A percentile compares a stretch with the other conserved stretches of the same genome.
Evolutionary conservation across 2,797 vertebrate genomes (phyloP).

Genomic region (Rhabdomys pumilio): DNA sequence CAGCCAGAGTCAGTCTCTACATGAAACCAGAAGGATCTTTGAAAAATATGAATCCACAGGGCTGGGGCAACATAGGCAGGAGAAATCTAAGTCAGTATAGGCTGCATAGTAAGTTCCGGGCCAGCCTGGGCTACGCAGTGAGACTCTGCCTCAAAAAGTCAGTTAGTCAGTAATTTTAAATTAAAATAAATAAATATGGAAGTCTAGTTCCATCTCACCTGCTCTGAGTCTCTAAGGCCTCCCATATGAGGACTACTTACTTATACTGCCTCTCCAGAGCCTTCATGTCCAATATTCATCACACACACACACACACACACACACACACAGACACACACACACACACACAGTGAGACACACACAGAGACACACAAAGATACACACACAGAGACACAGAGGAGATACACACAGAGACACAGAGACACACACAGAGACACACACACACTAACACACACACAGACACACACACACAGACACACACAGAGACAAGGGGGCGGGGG

Average conservation of each 20-base stretch:
- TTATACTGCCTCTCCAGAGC: not conserved
- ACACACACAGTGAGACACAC: no score
- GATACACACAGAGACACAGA: no score
- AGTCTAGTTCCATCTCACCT: not conserved
- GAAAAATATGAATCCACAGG: constrained; percentile 12
- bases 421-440: no score
- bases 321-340: not conserved
- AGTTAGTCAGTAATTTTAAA: not conserved
- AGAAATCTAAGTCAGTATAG: not conserved
- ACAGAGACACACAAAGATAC: no score
- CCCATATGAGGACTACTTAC: not conserved
- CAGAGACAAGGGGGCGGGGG: no score
- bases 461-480: no score
- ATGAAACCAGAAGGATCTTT: not conserved
- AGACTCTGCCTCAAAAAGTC: not conserved
- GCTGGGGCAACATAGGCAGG: not conserved
- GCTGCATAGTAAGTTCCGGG: not conserved
- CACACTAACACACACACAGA: no score
- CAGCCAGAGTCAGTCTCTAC: not conserved
- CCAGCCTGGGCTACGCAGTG: not conserved
- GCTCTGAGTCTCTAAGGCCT: not conserved
- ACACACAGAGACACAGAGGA: no score
- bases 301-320: not conserved
- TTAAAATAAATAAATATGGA: not conserved
- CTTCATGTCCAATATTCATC: not conserved